Percentiles rank a stretch among this genome's conserved stretches.
These are phyloP conservation scores for Morinoia aosen DNA, from an alignment of 2,888 invertebrate genomes.

Conservation along the genomic window DNA sequence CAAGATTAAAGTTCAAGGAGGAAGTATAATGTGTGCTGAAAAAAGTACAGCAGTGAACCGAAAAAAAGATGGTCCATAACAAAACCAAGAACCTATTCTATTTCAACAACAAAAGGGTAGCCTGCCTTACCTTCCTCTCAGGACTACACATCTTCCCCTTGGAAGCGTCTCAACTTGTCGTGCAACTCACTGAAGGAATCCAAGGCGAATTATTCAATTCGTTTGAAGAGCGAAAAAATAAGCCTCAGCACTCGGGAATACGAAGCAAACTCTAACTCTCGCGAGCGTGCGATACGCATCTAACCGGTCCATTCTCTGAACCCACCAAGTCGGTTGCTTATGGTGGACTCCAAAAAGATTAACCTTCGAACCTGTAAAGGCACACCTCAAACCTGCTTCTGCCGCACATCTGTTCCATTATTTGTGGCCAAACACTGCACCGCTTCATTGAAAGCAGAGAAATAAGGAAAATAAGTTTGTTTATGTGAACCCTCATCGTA, in stretches of 20 bases:
- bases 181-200: background rate
- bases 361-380: constrained; percentile 20
- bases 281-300: background rate
- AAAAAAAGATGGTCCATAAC: no score
- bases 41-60: no score
- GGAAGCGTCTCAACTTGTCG: background rate
- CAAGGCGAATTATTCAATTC: background rate
- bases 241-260: background rate
- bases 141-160: background rate
- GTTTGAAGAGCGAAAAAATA: background rate
- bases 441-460: background rate
- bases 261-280: background rate
- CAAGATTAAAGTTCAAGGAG: no score
- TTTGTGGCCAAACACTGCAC: background rate
- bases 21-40: no score
- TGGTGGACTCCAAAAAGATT: background rate
- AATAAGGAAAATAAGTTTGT: background rate
- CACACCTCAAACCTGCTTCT: background rate
- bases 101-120: no score
- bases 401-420: background rate
- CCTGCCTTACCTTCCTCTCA: no score
- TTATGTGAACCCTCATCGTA: background rate
- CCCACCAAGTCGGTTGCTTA: background rate
- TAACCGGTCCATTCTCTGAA: background rate
- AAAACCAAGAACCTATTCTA: no score